These are phyloP conservation scores for Oreochromis tanganicae DNA, from an alignment of 2,113 vertebrate species.

Conservation along the genomic window DNA sequence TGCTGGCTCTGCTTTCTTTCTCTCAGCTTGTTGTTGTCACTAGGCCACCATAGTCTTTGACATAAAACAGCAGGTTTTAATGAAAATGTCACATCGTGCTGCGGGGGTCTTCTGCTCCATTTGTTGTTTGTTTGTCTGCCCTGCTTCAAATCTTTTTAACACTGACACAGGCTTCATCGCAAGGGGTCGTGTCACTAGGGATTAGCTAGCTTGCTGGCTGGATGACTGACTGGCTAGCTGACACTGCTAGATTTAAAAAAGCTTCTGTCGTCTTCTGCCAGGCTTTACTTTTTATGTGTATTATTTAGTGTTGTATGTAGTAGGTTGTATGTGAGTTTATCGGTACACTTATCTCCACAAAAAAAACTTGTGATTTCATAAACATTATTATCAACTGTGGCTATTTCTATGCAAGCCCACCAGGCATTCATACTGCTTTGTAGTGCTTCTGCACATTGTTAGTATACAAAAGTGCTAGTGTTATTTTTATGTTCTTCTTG, in stretches of 20 bases:
- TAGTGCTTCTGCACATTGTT: background rate
- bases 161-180: background rate
- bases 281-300: background rate
- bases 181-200: background rate
- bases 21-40: background rate
- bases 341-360: background rate
- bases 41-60: background rate
- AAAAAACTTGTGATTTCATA: background rate
- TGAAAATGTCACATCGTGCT: conserved; percentile 17
- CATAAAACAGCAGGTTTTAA: background rate
- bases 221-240: background rate
- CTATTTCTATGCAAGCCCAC: background rate
- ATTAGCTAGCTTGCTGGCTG: background rate
- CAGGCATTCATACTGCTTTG: background rate
- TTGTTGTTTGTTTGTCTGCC: background rate
- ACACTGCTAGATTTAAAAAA: background rate
- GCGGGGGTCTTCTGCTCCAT: background rate
- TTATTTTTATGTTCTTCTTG: conserved; percentile 4
- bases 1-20: background rate
- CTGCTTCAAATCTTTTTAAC: conserved; percentile 23
- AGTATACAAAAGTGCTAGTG: background rate
- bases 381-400: background rate
- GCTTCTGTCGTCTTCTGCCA: background rate
- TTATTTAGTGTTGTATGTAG: background rate
- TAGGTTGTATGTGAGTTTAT: background rate